Percentiles rank a stretch among this genome's conserved stretches.
Conservation (phyloP, 1,140 invertebrate genomes). For the Teleopsis dalmanni region DNA sequence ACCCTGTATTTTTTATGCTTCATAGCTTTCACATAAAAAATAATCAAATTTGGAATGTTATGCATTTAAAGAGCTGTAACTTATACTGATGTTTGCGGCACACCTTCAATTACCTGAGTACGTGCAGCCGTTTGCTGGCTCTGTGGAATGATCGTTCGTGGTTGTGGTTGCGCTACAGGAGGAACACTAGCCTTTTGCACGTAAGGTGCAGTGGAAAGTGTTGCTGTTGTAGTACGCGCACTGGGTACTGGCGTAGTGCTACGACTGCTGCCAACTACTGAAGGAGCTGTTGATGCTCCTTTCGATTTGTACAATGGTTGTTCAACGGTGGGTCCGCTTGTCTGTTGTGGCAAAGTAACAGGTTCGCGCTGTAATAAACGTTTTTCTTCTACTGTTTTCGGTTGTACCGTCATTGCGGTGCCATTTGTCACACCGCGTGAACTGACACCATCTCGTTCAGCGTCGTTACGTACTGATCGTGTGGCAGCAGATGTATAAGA, state of each 20-base stretch:
- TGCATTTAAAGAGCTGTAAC: conserved; percentile 38
- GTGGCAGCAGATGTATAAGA: conserved; percentile 4
- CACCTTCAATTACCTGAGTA: conserved; percentile 38
- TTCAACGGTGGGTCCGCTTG: neutral
- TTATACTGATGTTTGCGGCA: conserved; percentile 43
- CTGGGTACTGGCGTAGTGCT: conserved; percentile 37
- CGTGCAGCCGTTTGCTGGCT: conserved; percentile 12
- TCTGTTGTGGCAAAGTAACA: conserved; percentile 13
- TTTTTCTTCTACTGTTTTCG: conserved; percentile 23
- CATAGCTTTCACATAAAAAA: no score
- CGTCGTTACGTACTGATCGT: neutral
- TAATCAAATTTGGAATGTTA: no score
- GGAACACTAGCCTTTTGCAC: conserved; percentile 3
- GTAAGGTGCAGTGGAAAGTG: conserved; percentile 15
- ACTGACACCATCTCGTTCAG: conserved; percentile 22
- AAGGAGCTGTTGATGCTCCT: conserved; percentile 9
- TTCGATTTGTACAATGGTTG: neutral
- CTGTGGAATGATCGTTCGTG: no score
- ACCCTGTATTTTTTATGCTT: no score
- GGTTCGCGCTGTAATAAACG: conserved; percentile 12
- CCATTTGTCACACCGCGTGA: conserved; percentile 6
- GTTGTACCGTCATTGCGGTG: conserved; percentile 27
- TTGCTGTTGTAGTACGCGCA: conserved; percentile 28
- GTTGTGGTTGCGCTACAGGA: conserved; percentile 2
- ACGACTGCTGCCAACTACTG: conserved; percentile 17